Percentiles rank a stretch among this genome's conserved stretches.
phyloP scores from a whole-genome alignment of 2,113 vertebrate genomes.

The Brevimyrus niger region DNA sequence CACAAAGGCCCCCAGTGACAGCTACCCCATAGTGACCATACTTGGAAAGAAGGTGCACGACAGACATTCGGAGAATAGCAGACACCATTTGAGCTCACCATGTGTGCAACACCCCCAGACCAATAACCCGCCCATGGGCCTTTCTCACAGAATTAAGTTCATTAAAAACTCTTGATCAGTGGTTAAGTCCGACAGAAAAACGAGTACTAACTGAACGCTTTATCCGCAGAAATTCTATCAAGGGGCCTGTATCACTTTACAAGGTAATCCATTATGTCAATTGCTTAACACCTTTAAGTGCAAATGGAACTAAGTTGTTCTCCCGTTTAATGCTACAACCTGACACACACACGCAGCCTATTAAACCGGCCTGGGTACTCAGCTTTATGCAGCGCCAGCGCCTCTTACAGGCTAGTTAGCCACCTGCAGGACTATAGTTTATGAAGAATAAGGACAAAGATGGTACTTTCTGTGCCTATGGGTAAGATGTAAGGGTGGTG shows the following conservation, averaged over 20 bases:
- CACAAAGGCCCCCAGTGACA: slow-evolving; percentile 76
- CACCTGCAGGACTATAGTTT: not conserved
- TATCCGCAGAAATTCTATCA: not conserved
- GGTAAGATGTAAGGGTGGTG: not conserved
- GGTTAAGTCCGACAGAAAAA: not conserved
- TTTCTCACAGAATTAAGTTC: not conserved
- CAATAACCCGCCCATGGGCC: not conserved
- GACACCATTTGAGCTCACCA: slow-evolving; percentile 31
- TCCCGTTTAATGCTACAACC: not conserved
- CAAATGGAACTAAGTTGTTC: not conserved
- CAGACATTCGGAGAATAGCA: slow-evolving; percentile 49
- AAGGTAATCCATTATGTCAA: slow-evolving; percentile 1
- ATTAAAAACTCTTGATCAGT: not conserved
- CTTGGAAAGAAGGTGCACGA: slow-evolving; percentile 72
- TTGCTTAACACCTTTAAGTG: slow-evolving; percentile 7
- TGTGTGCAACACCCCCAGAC: not conserved
- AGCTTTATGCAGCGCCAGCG: not conserved
- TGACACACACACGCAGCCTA: not conserved
- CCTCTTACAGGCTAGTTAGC: not conserved
- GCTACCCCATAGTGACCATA: slow-evolving; percentile 81
- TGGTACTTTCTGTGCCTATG: not conserved
- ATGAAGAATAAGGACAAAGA: not conserved
- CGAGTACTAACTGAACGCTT: not conserved
- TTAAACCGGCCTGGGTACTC: not conserved
- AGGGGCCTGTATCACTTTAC: not conserved